Base-by-base conservation (phyloP, 1,140 invertebrate genomes). In the Melipona quadrifasciata region DNA sequence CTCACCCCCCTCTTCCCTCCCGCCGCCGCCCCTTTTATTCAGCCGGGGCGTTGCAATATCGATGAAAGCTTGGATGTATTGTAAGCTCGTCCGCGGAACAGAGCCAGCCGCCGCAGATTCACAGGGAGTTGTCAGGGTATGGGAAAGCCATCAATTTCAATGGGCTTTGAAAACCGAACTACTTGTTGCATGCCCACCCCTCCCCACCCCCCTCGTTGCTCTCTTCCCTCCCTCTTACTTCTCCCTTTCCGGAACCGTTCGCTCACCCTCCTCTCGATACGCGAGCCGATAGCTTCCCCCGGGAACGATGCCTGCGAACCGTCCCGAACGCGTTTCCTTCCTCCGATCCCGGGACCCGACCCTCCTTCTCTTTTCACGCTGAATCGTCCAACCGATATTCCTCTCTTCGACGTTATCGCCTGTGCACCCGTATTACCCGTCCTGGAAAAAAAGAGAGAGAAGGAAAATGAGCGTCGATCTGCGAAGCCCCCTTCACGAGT, bases 91-190 rank as follows among this genome's bases (percentile, higher is more conserved):
- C 92, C 91, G 91, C 91, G 91, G 39, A 93, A 91, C 91, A 90
- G 90, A 92, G 90, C 64, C 90, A 82, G 27, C 81, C 82, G 84
- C 55, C 81, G 82, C 82, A 84, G 87, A 89, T 91, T 92, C 88
- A 86, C 90, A 88, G 92, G 89, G 93, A 93, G 92, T 93, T 93
- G 93, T 95, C 94, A 94, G 93, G 94, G 94, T 95, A 95, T 95
- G 94, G 94, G 94, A 95, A 95, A 95, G 93, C 94, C 94, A 95
- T 95, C 94, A 95, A 95, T 95, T 95, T 95, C 93, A 95, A 95
- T 95, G 94, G 94, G 93, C 94, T 95, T 95, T 94, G 94, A 95
- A 95, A 95, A 95, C 94, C 94, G 92, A 95, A 95, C 94, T 92
- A 95, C 94, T 95, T 95, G 94, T 95, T 95, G 94, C 94, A 94